A percentile compares a stretch with the other conserved stretches of the same genome.
Conservation (phyloP, 2,797 vertebrate species). For the Sphenodon punctatus region DNA sequence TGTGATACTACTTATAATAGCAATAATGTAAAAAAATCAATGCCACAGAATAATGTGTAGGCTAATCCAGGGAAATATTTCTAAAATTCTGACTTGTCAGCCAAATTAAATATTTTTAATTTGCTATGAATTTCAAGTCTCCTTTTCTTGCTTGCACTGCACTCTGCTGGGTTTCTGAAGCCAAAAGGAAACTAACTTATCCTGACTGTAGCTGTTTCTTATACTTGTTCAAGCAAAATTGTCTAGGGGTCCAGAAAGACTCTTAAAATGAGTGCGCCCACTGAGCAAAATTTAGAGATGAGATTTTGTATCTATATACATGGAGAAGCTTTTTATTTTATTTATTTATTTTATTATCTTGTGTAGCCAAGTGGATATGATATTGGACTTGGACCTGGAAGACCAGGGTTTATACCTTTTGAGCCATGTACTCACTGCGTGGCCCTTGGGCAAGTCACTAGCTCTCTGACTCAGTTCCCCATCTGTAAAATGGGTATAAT, state of each 20-base stretch:
- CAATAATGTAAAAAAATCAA: not conserved
- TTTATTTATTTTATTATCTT: no score
- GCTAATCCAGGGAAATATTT: not conserved
- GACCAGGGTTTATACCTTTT: no score
- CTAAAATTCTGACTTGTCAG: not conserved
- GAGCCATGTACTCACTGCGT: no score
- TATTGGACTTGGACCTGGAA: no score
- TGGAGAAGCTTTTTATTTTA: no score
- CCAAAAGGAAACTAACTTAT: conserved; percentile 40
- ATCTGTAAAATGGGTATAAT: no score
- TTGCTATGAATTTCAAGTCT: not conserved
- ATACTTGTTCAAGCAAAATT: not conserved
- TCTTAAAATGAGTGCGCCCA: not conserved
- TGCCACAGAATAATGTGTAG: not conserved
- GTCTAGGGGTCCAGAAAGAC: not conserved
- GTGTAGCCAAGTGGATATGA: no score
- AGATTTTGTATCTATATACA: not conserved
- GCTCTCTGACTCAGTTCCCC: no score
- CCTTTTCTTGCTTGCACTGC: conserved; percentile 47
- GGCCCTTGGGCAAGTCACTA: no score
- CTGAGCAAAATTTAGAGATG: conserved; percentile 20
- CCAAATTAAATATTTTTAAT: not conserved
- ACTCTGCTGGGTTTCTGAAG: not conserved
- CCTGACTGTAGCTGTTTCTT: conserved; percentile 16
- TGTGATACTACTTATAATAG: not conserved